Conservation (phyloP, 2,797 vertebrate species). For the Forpus xanthops region DNA sequence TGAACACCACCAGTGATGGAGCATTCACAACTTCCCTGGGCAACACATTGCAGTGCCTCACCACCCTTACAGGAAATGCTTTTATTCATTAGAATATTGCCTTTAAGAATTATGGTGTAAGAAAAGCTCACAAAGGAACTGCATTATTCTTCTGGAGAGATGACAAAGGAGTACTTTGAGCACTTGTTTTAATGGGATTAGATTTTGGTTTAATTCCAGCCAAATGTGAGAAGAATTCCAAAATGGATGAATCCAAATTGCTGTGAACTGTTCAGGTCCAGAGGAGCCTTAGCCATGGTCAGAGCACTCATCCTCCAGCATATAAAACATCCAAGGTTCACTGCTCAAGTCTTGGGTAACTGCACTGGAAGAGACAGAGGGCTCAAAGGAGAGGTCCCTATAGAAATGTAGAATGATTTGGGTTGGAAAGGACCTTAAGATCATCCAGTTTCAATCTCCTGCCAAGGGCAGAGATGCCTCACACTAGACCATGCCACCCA, state of each 20-base stretch:
- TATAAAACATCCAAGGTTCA: not conserved
- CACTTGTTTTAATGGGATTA: not conserved
- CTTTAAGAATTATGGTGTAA: not conserved
- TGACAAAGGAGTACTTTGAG: not conserved
- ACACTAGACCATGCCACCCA: not conserved
- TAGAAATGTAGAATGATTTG: not conserved
- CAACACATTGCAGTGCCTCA: too few species aligned
- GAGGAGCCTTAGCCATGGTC: not conserved
- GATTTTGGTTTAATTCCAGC: not conserved
- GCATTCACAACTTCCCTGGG: too few species aligned
- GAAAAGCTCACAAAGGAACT: not conserved
- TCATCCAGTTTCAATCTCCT: not conserved
- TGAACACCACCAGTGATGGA: too few species aligned
- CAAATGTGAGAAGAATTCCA: not conserved
- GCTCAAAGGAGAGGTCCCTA: not conserved
- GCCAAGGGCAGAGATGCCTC: not conserved
- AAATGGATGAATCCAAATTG: not conserved
- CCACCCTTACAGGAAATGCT: not conserved
- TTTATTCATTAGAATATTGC: not conserved
- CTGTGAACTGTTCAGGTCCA: not conserved
- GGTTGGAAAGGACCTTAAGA: not conserved
- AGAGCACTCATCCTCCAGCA: not conserved
- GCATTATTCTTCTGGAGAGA: not conserved
- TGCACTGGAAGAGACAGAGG: not conserved
- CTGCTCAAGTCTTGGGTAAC: not conserved